Percentiles rank a stretch among this genome's conserved stretches.
Evolutionary conservation across 2,113 vertebrate species (phyloP).

Genomic region (Chitala chitala): DNA sequence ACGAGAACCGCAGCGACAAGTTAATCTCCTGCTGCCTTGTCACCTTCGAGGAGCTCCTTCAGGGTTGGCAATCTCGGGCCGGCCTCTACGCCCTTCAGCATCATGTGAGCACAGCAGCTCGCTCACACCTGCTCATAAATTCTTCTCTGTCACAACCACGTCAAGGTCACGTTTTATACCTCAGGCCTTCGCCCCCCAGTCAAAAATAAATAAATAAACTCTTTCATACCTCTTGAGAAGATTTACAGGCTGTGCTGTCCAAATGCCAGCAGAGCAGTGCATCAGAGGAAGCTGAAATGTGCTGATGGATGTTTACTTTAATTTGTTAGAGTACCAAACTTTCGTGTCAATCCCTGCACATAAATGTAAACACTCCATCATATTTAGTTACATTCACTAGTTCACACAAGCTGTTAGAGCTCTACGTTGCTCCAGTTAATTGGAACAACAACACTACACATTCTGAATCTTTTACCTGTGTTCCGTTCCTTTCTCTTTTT

Average conservation of each 20-base stretch:
- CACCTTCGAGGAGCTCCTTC: neutral
- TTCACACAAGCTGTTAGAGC: too few species aligned
- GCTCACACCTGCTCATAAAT: neutral
- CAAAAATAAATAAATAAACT: neutral
- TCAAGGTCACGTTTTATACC: neutral
- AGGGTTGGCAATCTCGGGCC: neutral
- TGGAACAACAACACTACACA: too few species aligned
- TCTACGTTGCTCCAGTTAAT: too few species aligned
- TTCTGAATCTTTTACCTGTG: too few species aligned
- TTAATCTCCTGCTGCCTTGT: neutral
- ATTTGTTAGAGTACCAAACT: slow-evolving; percentile 6
- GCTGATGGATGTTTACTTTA: neutral
- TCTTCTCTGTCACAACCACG: neutral
- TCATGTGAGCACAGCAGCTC: neutral
- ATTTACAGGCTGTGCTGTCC: neutral
- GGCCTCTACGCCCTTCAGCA: neutral
- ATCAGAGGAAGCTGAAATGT: neutral
- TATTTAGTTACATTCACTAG: too few species aligned
- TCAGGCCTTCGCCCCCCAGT: too few species aligned
- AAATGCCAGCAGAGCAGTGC: too few species aligned
- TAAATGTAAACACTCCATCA: neutral
- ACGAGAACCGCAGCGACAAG: too few species aligned
- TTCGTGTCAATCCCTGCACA: neutral
- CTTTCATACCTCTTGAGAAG: neutral
- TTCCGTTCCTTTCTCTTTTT: too few species aligned